Percentiles rank a stretch among this genome's conserved stretches.
phyloP scores from a whole-genome alignment of 2,888 invertebrate species.

The Sphecodes monilicornis region DNA sequence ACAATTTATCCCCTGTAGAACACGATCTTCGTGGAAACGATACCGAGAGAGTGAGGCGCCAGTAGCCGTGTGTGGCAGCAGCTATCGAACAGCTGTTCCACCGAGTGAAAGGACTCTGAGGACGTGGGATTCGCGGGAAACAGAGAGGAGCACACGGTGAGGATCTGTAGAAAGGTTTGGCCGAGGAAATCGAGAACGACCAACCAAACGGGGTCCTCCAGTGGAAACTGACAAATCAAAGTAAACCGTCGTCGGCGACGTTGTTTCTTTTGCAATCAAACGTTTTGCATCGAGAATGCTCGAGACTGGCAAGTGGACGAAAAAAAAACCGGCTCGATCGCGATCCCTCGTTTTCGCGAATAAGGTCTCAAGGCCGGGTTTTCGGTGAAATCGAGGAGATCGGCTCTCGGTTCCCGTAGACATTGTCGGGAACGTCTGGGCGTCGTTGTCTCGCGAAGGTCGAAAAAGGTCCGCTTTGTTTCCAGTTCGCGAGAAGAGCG shows the following conservation, averaged over 20 bases:
- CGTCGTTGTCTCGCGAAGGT: slow-evolving; percentile 13
- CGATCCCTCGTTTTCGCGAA: not conserved
- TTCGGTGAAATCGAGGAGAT: not conserved
- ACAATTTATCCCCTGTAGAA: slow-evolving; percentile 2
- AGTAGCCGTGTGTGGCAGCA: not conserved
- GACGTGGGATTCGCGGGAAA: not conserved
- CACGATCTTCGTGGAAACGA: slow-evolving; percentile 10
- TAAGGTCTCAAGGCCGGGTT: not conserved
- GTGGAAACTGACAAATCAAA: slow-evolving; percentile 78
- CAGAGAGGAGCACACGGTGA: not conserved
- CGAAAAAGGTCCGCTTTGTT: slow-evolving; percentile 3
- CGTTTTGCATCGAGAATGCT: slow-evolving; percentile 12
- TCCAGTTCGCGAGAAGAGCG: not conserved
- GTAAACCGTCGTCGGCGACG: slow-evolving; percentile 40
- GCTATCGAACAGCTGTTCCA: not conserved
- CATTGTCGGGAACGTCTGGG: not conserved
- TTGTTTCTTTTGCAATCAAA: slow-evolving; percentile 6
- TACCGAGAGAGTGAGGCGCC: not conserved
- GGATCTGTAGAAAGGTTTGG: not conserved
- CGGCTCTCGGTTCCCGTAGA: not conserved
- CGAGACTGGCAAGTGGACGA: not conserved
- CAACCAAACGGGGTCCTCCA: slow-evolving; percentile 62
- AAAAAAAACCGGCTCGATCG: slow-evolving; percentile 8
- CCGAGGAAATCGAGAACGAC: not conserved
- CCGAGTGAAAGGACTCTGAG: not conserved